phyloP scores from a whole-genome alignment of 2,113 vertebrate species.

The Haemorhous mexicanus region DNA sequence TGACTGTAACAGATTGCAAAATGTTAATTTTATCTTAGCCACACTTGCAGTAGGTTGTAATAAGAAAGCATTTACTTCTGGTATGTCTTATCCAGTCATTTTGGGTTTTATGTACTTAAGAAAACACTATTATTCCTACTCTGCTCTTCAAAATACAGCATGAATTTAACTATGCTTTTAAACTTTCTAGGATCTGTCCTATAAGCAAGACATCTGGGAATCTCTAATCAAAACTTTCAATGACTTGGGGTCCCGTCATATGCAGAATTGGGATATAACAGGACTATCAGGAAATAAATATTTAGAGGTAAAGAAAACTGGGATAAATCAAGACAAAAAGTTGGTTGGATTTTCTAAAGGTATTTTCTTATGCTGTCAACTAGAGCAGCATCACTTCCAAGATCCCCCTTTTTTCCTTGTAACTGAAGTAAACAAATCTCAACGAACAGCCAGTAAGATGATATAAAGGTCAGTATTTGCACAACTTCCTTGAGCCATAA shows the following conservation, averaged over 20 bases:
- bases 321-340: neutral
- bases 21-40: conserved; percentile 7
- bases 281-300: neutral
- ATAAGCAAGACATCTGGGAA: neutral
- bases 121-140: neutral
- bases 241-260: neutral
- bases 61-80: neutral
- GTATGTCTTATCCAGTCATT: neutral
- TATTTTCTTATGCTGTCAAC: neutral
- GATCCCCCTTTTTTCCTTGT: neutral
- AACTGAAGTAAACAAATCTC: neutral
- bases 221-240: neutral
- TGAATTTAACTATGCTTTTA: neutral
- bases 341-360: neutral
- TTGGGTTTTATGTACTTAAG: neutral
- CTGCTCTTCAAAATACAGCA: neutral
- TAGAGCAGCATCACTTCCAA: neutral
- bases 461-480: neutral
- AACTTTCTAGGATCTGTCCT: neutral
- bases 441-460: neutral
- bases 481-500: conserved; percentile 2
- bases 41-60: neutral
- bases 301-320: neutral
- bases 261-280: neutral
- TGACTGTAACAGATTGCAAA: conserved; percentile 4